A percentile compares a stretch with the other conserved stretches of the same genome.
Conservation (phyloP, 2,113 vertebrate genomes). For the Percopsis transmontana region DNA sequence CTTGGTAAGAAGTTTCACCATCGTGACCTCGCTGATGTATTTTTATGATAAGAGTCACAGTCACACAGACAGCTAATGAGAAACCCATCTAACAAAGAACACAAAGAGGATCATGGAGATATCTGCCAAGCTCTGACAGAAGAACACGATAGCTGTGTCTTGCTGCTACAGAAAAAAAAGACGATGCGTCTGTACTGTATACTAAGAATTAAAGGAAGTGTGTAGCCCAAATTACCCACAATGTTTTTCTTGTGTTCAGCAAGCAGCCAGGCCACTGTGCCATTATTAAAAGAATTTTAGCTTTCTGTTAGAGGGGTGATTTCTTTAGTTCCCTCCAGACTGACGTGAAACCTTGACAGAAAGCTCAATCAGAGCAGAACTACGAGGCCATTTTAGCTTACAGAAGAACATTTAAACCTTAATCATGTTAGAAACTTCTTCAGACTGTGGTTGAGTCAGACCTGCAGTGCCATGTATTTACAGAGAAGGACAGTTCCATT, state of each 20-base stretch:
- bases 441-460: too few species aligned
- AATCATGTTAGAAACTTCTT: too few species aligned
- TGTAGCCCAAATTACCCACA: conserved; percentile 8
- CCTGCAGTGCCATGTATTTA: too few species aligned
- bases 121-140: conserved; percentile 1
- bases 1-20: neutral
- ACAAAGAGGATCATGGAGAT: neutral
- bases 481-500: too few species aligned
- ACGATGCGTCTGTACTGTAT: neutral
- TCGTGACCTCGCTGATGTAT: conserved; percentile 1
- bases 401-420: too few species aligned
- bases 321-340: conserved; percentile 14
- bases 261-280: conserved; percentile 2
- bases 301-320: neutral
- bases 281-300: conserved; percentile 37
- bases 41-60: too few species aligned
- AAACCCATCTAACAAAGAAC: neutral
- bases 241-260: conserved; percentile 24
- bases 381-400: too few species aligned
- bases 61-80: too few species aligned
- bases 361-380: conserved; percentile 15
- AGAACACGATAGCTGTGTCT: conserved; percentile 8
- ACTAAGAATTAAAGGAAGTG: conserved; percentile 35
- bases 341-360: conserved; percentile 21
- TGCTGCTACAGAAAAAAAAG: conserved; percentile 30